Evolutionary conservation across 2,888 invertebrate genomes (phyloP).

Genomic region (Morinoia aosen): DNA sequence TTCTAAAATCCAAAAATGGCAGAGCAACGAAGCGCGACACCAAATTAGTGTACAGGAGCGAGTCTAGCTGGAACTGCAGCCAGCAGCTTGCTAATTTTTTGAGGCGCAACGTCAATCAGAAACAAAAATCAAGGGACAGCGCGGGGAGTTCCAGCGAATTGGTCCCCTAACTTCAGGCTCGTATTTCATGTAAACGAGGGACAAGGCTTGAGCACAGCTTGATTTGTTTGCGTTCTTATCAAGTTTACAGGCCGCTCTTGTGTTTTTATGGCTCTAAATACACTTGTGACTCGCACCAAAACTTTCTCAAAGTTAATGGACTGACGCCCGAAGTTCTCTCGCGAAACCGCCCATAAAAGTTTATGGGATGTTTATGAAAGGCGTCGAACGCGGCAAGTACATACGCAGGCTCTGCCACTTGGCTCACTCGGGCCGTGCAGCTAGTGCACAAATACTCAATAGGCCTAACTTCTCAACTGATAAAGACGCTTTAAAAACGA

Average conservation of each 20-base stretch:
- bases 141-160: background rate
- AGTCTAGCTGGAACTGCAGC: background rate
- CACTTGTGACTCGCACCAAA: slow-evolving; percentile 33
- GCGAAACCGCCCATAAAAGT: background rate
- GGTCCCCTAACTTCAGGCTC: slow-evolving; percentile 27
- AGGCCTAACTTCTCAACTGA: background rate
- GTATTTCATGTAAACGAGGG: slow-evolving; percentile 32
- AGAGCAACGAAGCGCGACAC: background rate
- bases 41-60: background rate
- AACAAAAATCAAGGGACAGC: background rate
- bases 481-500: background rate
- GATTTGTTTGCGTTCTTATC: slow-evolving; percentile 37
- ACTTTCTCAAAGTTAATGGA: slow-evolving; percentile 23
- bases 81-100: slow-evolving; percentile 12
- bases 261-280: slow-evolving; percentile 30
- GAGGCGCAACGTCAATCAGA: background rate
- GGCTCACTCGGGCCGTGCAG: background rate
- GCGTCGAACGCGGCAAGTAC: background rate
- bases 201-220: slow-evolving; percentile 30
- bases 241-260: slow-evolving; percentile 20
- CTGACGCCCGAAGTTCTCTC: slow-evolving; percentile 5
- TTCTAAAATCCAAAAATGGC: background rate
- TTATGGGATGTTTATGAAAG: slow-evolving; percentile 33
- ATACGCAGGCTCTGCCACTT: background rate
- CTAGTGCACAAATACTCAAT: background rate